Percentiles rank a stretch among this genome's conserved stretches.
Evolutionary conservation across 2,113 vertebrate genomes (phyloP).

Genomic region (Pardalotus punctatus): DNA sequence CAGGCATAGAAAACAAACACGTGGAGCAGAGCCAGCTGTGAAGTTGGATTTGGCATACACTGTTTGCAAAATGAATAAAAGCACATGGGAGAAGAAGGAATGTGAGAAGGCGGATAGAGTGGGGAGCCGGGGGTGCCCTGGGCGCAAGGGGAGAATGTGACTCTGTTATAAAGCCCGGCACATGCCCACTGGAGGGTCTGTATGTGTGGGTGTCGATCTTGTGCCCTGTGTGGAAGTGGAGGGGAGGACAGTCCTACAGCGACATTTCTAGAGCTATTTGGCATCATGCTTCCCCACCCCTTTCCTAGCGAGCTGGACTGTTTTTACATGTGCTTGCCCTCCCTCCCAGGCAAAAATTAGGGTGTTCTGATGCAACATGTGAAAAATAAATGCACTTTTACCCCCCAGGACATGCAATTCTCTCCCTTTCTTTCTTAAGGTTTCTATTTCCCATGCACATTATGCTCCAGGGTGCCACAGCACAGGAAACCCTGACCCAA

Average conservation of each 20-base stretch:
- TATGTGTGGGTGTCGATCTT: fast-evolving
- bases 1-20: conserved; percentile 72
- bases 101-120: neutral
- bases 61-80: conserved; percentile 46
- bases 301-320: neutral
- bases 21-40: conserved; percentile 62
- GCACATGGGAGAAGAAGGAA: conserved; percentile 1
- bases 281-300: neutral
- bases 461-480: neutral
- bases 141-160: neutral
- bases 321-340: neutral
- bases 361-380: neutral
- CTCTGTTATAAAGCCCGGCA: neutral
- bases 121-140: neutral
- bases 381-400: neutral
- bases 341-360: neutral
- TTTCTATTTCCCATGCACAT: neutral
- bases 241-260: neutral
- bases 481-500: neutral
- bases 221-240: fast-evolving
- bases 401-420: neutral
- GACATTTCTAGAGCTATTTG: neutral
- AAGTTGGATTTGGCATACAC: conserved; percentile 39
- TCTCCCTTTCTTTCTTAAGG: neutral
- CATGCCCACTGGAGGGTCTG: neutral